Percentiles rank a stretch among this genome's conserved stretches.
Conservation (phyloP, 2,113 vertebrate species). For the Apus apus region DNA sequence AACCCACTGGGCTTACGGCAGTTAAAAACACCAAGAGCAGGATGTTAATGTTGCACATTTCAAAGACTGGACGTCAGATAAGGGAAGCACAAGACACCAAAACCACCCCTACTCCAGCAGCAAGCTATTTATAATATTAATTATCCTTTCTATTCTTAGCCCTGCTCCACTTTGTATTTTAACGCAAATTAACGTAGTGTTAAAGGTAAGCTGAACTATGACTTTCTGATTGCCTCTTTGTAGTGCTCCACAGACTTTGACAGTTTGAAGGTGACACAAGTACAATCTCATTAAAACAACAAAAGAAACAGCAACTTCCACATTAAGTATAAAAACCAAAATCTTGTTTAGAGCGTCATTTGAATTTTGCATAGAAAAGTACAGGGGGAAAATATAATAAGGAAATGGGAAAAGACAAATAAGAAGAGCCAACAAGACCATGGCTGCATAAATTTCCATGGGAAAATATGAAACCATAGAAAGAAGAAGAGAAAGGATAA, state of each 20-base stretch:
- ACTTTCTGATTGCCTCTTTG: neutral
- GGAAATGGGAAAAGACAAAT: rapidly evolving
- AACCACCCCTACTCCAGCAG: neutral
- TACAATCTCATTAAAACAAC: neutral
- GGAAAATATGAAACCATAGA: rapidly evolving
- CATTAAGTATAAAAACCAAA: neutral
- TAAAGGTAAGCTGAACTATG: neutral
- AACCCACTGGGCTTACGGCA: rapidly evolving
- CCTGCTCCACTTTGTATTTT: conserved; percentile 51
- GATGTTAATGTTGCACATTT: neutral
- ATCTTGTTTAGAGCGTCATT: neutral
- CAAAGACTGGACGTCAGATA: neutral
- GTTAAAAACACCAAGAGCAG: neutral
- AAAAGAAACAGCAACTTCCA: neutral
- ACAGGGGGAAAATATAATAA: rapidly evolving
- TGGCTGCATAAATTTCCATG: rapidly evolving
- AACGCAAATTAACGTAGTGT: conserved; percentile 13
- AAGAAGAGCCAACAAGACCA: neutral
- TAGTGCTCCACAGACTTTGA: neutral
- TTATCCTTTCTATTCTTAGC: conserved; percentile 53
- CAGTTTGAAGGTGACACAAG: neutral
- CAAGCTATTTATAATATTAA: conserved; percentile 64
- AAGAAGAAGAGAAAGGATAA: neutral
- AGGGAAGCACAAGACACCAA: neutral
- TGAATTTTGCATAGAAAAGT: neutral